Evolutionary conservation across 2,113 vertebrate species (phyloP), one percentile per base, ranked within the genome.

Genomic region (Aleadryas rufinucha): DNA sequence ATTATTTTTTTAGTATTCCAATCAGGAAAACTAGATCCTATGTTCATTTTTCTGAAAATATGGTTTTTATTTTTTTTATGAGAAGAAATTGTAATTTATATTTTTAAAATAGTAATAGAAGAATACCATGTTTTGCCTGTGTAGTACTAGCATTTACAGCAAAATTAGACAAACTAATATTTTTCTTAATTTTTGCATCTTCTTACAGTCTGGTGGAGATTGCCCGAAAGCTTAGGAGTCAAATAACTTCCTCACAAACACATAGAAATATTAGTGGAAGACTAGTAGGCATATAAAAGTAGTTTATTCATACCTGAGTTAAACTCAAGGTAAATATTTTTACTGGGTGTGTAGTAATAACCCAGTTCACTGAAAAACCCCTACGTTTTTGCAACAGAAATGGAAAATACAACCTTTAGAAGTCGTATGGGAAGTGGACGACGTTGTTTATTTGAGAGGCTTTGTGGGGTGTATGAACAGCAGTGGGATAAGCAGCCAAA

Each of bases 341-440:
- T 14, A 53, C 74, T 26, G 53, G 24, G 35, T 77, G 22, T 57
- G n/a, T 37, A 81, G 49, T 30, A 57, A 52, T 37, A 68, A 45
- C 4, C 3, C 13, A 33, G 13, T 44, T 61, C 31, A 54, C 23
- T 7, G 4, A 57, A 63, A 59, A 45, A 5, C 1, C 0, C 3
- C 4, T 6, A 24, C 2, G 4, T 35, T 69, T 52, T 49, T 88
- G 15, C 26, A 41, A 50, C 15, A 61, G 70, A 79, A 71, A 50
- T 13, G 9, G 6, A 8, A 80, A 59, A 65, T 21, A 2, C 19
- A 47, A 8, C 9, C 28, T 81, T 65, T 52, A 31, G 30, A 90
- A 75, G 12, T 30, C 12, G 11, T 42, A 12, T 1, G 0, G 41
- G 9, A 74, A 66, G 42, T 4, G 5, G 28, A 39, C 23, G 54